phyloP scores from a whole-genome alignment of 2,113 vertebrate genomes.

The Cheirogaleus medius region DNA sequence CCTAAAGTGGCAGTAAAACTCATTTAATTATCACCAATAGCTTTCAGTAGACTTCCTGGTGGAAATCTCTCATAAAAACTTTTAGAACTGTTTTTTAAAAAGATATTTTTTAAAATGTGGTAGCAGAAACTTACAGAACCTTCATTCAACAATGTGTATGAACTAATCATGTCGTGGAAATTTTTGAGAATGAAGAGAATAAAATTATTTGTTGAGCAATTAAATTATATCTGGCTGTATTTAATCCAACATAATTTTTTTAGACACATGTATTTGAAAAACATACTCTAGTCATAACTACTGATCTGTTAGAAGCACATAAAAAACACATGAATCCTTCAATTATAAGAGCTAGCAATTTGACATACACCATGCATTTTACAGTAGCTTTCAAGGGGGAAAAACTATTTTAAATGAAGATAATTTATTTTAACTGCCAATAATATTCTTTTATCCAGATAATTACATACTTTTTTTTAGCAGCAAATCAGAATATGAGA shows the following conservation, averaged over 20 bases:
- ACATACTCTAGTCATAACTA: not conserved
- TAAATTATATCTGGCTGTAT: not conserved
- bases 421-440: constrained; percentile 29
- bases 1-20: not conserved
- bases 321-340: not conserved
- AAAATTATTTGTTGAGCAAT: constrained; percentile 16
- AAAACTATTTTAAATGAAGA: not conserved
- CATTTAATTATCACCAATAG: not conserved
- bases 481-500: not conserved
- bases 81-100: not conserved
- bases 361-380: not conserved
- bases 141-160: not conserved
- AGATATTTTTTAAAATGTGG: not conserved
- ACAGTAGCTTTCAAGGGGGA: not conserved
- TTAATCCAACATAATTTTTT: constrained; percentile 15
- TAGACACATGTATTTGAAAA: not conserved
- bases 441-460: constrained; percentile 22
- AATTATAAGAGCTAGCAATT: not conserved
- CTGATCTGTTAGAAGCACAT: not conserved
- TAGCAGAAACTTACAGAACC: not conserved
- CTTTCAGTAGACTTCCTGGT: constrained; percentile 8
- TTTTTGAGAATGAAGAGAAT: constrained; percentile 18
- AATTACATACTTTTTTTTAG: not conserved
- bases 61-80: not conserved
- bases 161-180: not conserved